Conservation (phyloP, 1,140 invertebrate species). For the Panagrolaimus sp. region DNA sequence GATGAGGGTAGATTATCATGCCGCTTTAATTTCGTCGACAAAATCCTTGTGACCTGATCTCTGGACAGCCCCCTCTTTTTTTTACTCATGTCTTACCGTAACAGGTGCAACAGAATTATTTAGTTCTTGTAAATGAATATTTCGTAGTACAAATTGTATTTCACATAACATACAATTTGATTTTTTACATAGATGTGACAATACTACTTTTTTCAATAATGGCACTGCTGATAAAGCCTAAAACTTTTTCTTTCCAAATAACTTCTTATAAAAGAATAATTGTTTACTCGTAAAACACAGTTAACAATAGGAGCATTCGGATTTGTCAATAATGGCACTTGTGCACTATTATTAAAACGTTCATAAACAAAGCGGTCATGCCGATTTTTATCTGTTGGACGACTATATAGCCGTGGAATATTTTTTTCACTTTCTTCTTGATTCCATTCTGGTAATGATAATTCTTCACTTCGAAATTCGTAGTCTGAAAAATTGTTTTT, state of each 20-base stretch:
- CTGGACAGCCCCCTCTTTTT: too few species aligned
- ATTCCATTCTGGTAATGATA: background rate
- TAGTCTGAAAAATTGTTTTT: background rate
- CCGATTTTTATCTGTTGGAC: background rate
- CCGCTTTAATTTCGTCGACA: too few species aligned
- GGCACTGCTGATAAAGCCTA: slow-evolving; percentile 1
- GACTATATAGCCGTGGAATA: background rate
- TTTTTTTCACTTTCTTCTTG: background rate
- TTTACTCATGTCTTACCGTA: background rate
- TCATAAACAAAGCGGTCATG: background rate
- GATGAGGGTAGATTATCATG: too few species aligned
- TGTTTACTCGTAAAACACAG: background rate
- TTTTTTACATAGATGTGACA: background rate
- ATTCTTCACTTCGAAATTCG: background rate
- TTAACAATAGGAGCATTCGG: background rate
- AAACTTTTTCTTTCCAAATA: background rate
- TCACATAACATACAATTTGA: slow-evolving; percentile 5
- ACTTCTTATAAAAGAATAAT: background rate
- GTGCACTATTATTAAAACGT: background rate
- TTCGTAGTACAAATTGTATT: background rate
- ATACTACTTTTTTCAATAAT: background rate
- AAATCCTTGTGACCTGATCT: too few species aligned
- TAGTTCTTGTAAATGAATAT: background rate
- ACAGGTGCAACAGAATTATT: background rate
- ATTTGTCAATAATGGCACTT: slow-evolving; percentile 4